Base-by-base conservation (phyloP, 2,113 vertebrate genomes). In the Oncorhynchus masou region DNA sequence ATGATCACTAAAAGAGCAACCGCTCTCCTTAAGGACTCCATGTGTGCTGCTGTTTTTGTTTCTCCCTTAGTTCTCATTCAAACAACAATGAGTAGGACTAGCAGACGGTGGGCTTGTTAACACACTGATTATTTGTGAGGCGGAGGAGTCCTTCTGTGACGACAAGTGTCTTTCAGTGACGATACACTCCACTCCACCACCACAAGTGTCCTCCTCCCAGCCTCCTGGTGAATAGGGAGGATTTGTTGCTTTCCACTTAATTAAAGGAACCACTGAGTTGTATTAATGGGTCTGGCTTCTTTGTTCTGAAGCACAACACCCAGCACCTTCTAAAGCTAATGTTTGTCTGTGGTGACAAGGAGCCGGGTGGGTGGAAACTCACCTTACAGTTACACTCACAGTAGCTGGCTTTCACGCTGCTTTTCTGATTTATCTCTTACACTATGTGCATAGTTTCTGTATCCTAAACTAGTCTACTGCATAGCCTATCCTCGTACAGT, bases 191-290 rank as follows among this genome's bases (percentile, higher is more conserved):
- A 84, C 85, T 86, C 82, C 77, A 85, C 70, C 81, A 74, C 78
- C 75, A 89, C 87, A 88, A 92, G 91, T 90, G 89, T 45, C 9
- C 39, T 45, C 39, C 39, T 45, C 39, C 39, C 39, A 45, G 88
- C 39, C 15, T 19, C 81, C 79, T 70, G 3, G 78, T 92, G 80
- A 87, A 91, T 88, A 3, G 87, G 77, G 80, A 88, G 90, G 82
- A 90, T 91, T 90, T 90, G 87, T 90, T 86, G 85, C 83, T 81
- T 85, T 80, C 75, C 89, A 89, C 85, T 84, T 90, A 91, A 92
- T 92, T 90, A 91, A 88, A 89, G 45, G 76, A 79, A 71, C 74
- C 86, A 90, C 88, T 88, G 81, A 89, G 79, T 64, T 68, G 85
- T 78, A 76, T 74, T 88, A 78, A 78, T 80, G 81, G 70, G 0